phyloP scores from a whole-genome alignment of 2,113 vertebrate genomes.

The Salvelinus namaycush region DNA sequence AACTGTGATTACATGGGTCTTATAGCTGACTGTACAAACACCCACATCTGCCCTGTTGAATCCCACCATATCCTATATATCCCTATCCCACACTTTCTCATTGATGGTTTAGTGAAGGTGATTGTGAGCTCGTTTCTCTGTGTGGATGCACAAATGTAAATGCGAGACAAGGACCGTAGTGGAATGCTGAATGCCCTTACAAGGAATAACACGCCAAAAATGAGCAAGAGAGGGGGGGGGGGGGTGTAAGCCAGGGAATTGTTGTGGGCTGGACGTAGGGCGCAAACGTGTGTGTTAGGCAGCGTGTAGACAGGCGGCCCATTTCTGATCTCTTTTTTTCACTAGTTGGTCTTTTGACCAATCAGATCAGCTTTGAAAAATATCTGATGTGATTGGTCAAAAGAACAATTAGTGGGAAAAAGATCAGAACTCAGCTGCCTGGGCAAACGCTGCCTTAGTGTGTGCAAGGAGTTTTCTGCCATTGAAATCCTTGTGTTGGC shows the following conservation, averaged over 20 bases:
- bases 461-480: no score
- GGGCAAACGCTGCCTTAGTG: no score
- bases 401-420: no score
- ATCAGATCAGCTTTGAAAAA: no score
- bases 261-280: slow-evolving; percentile 30
- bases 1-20: slow-evolving; percentile 6
- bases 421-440: no score
- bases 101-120: neutral
- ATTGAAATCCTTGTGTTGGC: no score
- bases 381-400: no score
- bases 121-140: neutral
- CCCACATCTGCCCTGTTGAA: neutral
- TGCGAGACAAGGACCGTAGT: slow-evolving; percentile 43
- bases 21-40: neutral
- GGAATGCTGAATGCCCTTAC: slow-evolving; percentile 69
- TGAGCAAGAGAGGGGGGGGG: slow-evolving; percentile 28
- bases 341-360: no score
- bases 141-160: slow-evolving; percentile 46
- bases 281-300: neutral
- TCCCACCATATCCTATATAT: neutral
- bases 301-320: no score
- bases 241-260: slow-evolving; percentile 25
- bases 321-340: no score
- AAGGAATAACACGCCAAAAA: slow-evolving; percentile 60
- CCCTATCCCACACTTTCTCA: neutral